A percentile compares a stretch with the other conserved stretches of the same genome.
Conservation (phyloP, 2,113 vertebrate genomes). For the Isurus oxyrinchus region DNA sequence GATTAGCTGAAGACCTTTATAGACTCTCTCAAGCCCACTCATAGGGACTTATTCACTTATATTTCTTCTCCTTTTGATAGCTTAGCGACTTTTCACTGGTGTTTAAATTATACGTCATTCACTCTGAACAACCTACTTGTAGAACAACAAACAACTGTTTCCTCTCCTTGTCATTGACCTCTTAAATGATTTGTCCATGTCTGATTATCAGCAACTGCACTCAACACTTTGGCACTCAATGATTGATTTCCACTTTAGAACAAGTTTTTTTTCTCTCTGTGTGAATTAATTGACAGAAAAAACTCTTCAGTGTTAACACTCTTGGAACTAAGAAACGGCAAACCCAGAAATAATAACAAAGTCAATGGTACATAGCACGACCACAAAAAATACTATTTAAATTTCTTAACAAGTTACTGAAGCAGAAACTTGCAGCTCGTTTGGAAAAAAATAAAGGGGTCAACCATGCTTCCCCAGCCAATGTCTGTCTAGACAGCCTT, state of each 20-base stretch:
- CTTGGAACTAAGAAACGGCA: background rate
- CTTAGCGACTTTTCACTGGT: background rate
- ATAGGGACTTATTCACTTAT: background rate
- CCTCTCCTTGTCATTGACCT: background rate
- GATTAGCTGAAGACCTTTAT: background rate
- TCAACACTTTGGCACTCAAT: background rate
- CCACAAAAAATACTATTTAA: background rate
- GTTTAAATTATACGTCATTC: background rate
- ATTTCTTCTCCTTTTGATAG: background rate
- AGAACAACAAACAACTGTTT: background rate
- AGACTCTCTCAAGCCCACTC: background rate
- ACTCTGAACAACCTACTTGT: background rate
- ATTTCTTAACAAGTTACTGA: background rate
- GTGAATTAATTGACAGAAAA: background rate
- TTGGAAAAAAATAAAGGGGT: background rate
- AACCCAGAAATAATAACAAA: background rate
- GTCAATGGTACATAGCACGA: background rate
- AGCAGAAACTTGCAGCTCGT: background rate
- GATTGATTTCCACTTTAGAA: constrained; percentile 9
- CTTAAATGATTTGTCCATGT: background rate
- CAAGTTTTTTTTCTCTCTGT: background rate
- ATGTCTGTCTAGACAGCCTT: constrained; percentile 27
- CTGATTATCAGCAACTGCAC: background rate
- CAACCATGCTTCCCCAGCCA: background rate
- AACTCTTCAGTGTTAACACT: background rate